Percentiles rank a stretch among this genome's conserved stretches.
Evolutionary conservation across 2,888 invertebrate genomes (phyloP).

Genomic region (Plebejus argus): DNA sequence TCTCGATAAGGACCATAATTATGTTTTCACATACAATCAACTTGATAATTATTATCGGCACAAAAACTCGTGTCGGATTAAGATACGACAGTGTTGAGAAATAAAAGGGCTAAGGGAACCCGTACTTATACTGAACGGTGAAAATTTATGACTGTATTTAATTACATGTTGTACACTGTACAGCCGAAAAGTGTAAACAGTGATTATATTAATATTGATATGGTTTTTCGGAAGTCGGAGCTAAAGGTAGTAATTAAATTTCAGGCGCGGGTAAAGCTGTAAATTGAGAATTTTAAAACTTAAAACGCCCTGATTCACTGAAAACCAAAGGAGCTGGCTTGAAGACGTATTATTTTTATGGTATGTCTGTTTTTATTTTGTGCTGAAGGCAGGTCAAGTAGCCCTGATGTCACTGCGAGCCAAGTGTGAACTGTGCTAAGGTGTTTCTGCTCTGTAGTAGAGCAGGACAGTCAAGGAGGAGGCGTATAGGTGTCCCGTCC

Average conservation of each 20-base stretch:
- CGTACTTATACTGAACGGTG: background rate
- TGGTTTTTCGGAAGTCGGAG: background rate
- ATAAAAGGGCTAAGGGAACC: background rate
- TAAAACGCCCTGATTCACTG: too few species aligned
- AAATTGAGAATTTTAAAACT: background rate
- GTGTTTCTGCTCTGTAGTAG: too few species aligned
- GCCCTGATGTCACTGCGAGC: too few species aligned
- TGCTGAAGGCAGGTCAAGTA: too few species aligned
- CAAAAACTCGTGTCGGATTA: background rate
- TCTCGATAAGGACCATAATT: conserved; percentile 32
- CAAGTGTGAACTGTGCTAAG: too few species aligned
- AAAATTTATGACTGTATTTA: background rate
- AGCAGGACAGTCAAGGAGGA: too few species aligned
- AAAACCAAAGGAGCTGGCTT: too few species aligned
- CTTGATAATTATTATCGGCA: conserved; percentile 33
- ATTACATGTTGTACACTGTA: background rate
- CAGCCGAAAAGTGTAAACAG: background rate
- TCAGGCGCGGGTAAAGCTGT: background rate
- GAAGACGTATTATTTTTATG: background rate
- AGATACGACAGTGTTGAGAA: conserved; percentile 1
- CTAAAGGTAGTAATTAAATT: background rate
- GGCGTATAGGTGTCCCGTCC: too few species aligned
- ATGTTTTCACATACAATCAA: conserved; percentile 36
- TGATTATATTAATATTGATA: background rate
- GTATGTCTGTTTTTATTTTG: too few species aligned